These are phyloP conservation scores for Aphaenogaster floridana DNA, from an alignment of 1,140 invertebrate species.

Conservation along the genomic window DNA sequence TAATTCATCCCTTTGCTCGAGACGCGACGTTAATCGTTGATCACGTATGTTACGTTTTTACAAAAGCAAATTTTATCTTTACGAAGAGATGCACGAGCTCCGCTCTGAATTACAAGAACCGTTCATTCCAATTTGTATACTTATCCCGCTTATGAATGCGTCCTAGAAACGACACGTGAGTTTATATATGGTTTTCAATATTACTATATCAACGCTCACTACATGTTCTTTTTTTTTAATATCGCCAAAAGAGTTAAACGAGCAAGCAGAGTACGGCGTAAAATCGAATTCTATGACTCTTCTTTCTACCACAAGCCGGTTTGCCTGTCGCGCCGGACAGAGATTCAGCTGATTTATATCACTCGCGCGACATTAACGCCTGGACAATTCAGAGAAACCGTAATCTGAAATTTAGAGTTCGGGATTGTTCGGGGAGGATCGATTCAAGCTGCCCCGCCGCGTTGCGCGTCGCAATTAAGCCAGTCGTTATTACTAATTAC, in stretches of 20 bases:
- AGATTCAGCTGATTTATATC: conserved; percentile 24
- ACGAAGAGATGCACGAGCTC: neutral
- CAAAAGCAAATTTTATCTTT: neutral
- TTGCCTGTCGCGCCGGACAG: conserved; percentile 21
- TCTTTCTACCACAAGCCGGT: conserved; percentile 7
- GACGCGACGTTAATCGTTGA: neutral
- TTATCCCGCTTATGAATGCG: neutral
- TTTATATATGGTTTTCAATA: neutral
- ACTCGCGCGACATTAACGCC: neutral
- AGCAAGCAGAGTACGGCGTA: neutral
- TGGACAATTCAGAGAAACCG: neutral
- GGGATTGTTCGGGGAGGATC: neutral
- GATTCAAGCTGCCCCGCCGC: neutral
- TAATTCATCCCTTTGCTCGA: neutral
- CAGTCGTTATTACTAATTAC: conserved; percentile 56
- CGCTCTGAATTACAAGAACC: neutral
- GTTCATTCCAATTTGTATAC: neutral
- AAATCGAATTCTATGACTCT: neutral
- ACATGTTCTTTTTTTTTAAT: neutral
- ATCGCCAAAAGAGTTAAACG: neutral
- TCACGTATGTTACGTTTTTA: neutral
- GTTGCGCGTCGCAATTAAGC: conserved; percentile 23
- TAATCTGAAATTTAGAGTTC: conserved; percentile 28
- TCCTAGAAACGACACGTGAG: neutral
- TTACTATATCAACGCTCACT: neutral